Evolutionary conservation across 2,797 vertebrate genomes (phyloP), one percentile per base, ranked within the genome.

Genomic region (Gallinago solitaria): DNA sequence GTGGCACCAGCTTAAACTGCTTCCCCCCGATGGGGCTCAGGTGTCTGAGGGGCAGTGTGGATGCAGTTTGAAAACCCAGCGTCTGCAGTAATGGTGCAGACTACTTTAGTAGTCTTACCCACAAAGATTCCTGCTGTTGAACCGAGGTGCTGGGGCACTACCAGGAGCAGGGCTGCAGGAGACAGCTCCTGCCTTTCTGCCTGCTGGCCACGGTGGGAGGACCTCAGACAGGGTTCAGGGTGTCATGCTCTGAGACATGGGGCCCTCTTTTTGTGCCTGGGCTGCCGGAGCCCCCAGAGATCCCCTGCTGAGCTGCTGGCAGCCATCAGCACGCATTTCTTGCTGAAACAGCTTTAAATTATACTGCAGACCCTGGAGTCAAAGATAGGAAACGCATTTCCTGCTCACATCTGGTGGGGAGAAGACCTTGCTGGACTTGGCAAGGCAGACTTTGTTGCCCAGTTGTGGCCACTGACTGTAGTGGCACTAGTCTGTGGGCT

Each of bases 41-140:
- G 64, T 90, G 59, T 75, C 69, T 57, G 70, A 60, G 47, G 27
- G 61, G 41, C 0, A 1, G 23, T 18, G 9, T 17, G 12, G 15
- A 11, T 50, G 2, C 0, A 1, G 28, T 50, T 45, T 61, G 64
- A 24, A 74, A 70, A 60, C 20, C 0, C 2, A 35, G 57, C 0
- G 0, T n/a, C 16, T 28, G 47, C 39, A 27, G 33, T 35, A 67
- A 48, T 33, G 15, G 69, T 63, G 33, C 33, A n/a, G n/a, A n/a
- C n/a, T n/a, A n/a, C n/a, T 61, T 56, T 51, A 69, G 1, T 19
- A 69, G 33, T 20, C 24, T 67, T 76, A 80, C 15, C 50, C n/a
- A 7, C 45, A 33, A 33, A 79, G 30, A 59, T 74, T 67, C 28
- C 24, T 0, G 0, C 30, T 63, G 13, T 43, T 45, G 39, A 32